A percentile compares a stretch with the other conserved stretches of the same genome.
phyloP scores from a whole-genome alignment of 2,888 invertebrate genomes.

The Linnaemya vulpina region DNA sequence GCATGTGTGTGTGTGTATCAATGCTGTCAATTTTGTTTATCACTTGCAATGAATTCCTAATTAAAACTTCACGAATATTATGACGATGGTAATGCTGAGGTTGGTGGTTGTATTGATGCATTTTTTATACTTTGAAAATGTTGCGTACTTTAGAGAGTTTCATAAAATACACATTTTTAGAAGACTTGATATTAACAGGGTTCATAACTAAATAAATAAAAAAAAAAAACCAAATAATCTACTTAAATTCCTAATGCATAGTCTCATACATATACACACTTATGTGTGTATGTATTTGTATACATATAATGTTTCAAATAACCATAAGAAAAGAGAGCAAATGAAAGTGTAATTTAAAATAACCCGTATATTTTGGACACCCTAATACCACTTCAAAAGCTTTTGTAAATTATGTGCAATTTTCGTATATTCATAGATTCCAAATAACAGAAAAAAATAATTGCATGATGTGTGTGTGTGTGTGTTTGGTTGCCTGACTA shows the following conservation, averaged over 20 bases:
- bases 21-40: constrained; percentile 44
- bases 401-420: neutral
- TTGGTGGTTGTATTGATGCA: constrained; percentile 18
- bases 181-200: no score
- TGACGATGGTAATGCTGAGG: constrained; percentile 41
- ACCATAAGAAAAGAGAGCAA: neutral
- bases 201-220: no score
- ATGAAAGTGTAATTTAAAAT: neutral
- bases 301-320: neutral
- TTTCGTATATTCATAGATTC: neutral
- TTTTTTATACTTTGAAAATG: constrained; percentile 9
- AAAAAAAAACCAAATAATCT: no score
- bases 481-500: neutral
- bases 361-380: neutral
- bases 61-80: constrained; percentile 65
- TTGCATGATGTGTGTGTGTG: neutral
- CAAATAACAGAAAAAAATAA: neutral
- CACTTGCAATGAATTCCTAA: constrained; percentile 67
- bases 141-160: neutral
- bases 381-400: constrained; percentile 1
- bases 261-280: neutral
- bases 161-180: no score
- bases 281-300: neutral
- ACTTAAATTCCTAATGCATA: neutral
- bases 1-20: neutral